Percentiles rank a stretch among this genome's conserved stretches.
phyloP scores from a whole-genome alignment of 35 echinoderm and acorn worm genomes.

The Diadema setosum region DNA sequence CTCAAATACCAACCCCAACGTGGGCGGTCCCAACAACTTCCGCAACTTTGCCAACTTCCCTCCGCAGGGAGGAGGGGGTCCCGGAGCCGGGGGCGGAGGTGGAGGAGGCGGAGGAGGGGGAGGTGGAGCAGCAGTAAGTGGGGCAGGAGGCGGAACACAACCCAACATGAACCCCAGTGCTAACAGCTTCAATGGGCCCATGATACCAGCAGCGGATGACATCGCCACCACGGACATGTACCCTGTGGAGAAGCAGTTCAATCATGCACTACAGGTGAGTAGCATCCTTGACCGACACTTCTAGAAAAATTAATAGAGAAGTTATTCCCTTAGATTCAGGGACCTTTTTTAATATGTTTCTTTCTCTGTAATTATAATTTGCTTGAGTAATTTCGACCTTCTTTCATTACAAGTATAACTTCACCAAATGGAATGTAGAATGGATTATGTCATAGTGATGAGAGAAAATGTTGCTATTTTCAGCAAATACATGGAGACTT shows the following conservation, averaged over 20 bases:
- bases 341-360: too few species aligned
- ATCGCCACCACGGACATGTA: slow-evolving; percentile 96
- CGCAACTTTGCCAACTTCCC: neutral
- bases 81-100: neutral
- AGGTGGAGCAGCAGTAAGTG: neutral
- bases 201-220: slow-evolving; percentile 65
- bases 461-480: too few species aligned
- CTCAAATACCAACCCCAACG: neutral
- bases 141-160: neutral
- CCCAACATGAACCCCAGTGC: neutral
- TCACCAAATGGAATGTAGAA: too few species aligned
- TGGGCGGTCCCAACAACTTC: neutral
- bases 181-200: slow-evolving; percentile 62
- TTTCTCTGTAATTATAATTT: too few species aligned
- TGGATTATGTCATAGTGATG: too few species aligned
- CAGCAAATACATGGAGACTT: too few species aligned
- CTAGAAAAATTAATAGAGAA: neutral
- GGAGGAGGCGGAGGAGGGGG: neutral
- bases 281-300: too few species aligned
- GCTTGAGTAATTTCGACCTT: too few species aligned
- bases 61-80: neutral
- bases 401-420: too few species aligned
- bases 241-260: slow-evolving; percentile 90
- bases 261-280: slow-evolving; percentile 80
- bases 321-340: too few species aligned